Evolutionary conservation across 2,888 invertebrate species (phyloP), one percentile per base, ranked within the genome.

Genomic region (Allygus modestus): DNA sequence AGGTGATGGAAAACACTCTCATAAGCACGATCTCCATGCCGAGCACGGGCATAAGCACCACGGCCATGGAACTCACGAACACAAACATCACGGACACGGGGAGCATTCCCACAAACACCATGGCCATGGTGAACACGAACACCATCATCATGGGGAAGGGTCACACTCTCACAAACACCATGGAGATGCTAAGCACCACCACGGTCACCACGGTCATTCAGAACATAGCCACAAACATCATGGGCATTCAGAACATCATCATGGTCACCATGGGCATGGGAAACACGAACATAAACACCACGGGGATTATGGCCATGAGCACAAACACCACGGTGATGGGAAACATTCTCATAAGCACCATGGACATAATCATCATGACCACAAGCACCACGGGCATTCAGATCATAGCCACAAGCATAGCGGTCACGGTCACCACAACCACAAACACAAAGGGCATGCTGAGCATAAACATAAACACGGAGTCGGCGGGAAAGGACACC

Each of bases 91-190:
- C 20, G 87, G 88, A n/a, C 86, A 88, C 31, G 87, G 86, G 28
- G 87, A 86, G 1, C 88, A 92, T 90, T 85, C 89, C 2, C 90
- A 91, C 83, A 91, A 92, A 87, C 91, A 91, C 7, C 89, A 91
- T 12, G 91, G 91, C 1, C 89, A 91, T 12, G 91, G 91, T 71
- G 91, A 92, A 85, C 88, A 92, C 33, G 91, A 92, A 1, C 46
- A 69, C 15, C 79, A 85, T n/a, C 87, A 87, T 79, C 87, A 85
- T 1, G 86, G 46, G 69, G 84, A 86, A 41, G 85, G 85, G 15
- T 83, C 84, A 26, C 51, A 83, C 11, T 23, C 73, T 84, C 88
- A 88, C 46, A 85, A 88, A 20, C 88, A 88, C 46, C 69, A 82
- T 17, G 46, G 43, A 15, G 81, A 85, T 51, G 69, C 75, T 0